Evolutionary conservation across 2,797 vertebrate genomes (phyloP), one percentile per base, ranked within the genome.

Genomic region (Clarias fuscus): DNA sequence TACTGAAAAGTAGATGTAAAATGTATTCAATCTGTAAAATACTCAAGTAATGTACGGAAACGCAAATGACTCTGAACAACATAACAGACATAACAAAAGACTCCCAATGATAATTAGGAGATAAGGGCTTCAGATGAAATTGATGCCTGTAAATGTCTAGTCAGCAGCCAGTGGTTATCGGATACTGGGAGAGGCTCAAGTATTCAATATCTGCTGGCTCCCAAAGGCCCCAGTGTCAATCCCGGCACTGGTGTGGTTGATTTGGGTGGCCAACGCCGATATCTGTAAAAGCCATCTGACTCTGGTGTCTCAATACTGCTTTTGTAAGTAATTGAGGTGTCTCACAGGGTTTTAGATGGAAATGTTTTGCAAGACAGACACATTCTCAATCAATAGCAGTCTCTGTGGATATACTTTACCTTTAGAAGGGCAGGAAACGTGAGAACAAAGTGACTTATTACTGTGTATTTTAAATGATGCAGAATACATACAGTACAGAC

Each of bases 251-350:
- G 62, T 86, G 86, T 61, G 84, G 82, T 78, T 83, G 83, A 77
- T 87, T 84, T 89, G 84, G 83, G 86, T 86, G 84, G 85, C 88
- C 86, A 43, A 33, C 43, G 70, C 79, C 22, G 86, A 86, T 64
- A 73, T 53, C 84, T 84, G 76, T 84, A 78, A 86, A 87, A 88
- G 71, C 82, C 84, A 88, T 88, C 72, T 83, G 84, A 83, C 80
- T 90, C 87, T 10, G 65, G 15, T 18, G 58, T 87, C 86, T 86
- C 33, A 87, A 81, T 72, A 73, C 58, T 43, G 30, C 48, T 81
- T 82, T 85, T 84, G 59, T 73, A 88, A 65, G 85, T 90, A 85
- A 82, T 82, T 88, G 76, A 79, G 65, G 80, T 81, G 65, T 89
- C 86, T 84, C 83, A 24, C 58, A 43, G 81, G 56, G 85, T 30